These are phyloP conservation scores for Andrena trimmerana DNA, from an alignment of 2,888 invertebrate species.

Conservation along the genomic window DNA sequence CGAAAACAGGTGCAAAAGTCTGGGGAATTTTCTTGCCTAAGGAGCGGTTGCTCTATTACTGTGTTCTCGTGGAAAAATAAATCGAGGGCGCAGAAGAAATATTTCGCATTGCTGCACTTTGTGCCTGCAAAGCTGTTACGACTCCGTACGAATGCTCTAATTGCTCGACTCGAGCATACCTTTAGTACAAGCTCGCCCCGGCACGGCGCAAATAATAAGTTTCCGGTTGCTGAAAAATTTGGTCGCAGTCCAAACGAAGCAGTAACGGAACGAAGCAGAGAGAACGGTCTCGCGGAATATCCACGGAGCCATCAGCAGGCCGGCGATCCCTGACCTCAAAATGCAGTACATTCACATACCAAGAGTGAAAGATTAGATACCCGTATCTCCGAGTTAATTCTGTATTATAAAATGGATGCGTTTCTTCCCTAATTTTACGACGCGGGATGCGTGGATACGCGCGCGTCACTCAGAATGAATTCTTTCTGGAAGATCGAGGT, in stretches of 20 bases:
- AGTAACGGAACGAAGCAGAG: constrained; percentile 12
- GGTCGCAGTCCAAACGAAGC: constrained; percentile 47
- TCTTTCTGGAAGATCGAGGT: neutral
- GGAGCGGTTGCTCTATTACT: too few relatives aligned
- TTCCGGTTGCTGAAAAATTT: constrained; percentile 27
- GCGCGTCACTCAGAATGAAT: neutral
- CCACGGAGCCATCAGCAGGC: constrained; percentile 53
- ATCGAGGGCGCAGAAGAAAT: too few relatives aligned
- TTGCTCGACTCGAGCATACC: neutral
- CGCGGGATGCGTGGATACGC: too few relatives aligned
- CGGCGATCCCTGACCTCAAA: constrained; percentile 65
- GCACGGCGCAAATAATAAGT: constrained; percentile 8
- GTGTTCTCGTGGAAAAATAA: too few relatives aligned
- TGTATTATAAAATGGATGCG: constrained; percentile 47
- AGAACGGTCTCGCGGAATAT: constrained; percentile 41
- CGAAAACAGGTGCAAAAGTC: too few relatives aligned
- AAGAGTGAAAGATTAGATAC: constrained; percentile 53
- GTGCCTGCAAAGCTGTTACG: neutral
- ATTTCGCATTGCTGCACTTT: neutral
- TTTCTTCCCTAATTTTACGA: constrained; percentile 48
- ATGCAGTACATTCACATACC: constrained; percentile 48
- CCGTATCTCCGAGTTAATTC: constrained; percentile 51
- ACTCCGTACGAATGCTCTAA: neutral
- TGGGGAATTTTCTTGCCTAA: too few relatives aligned
- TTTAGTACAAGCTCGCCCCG: too few relatives aligned